Evolutionary conservation across 2,888 invertebrate species (phyloP).

Genomic region (Adineta ricciae): DNA sequence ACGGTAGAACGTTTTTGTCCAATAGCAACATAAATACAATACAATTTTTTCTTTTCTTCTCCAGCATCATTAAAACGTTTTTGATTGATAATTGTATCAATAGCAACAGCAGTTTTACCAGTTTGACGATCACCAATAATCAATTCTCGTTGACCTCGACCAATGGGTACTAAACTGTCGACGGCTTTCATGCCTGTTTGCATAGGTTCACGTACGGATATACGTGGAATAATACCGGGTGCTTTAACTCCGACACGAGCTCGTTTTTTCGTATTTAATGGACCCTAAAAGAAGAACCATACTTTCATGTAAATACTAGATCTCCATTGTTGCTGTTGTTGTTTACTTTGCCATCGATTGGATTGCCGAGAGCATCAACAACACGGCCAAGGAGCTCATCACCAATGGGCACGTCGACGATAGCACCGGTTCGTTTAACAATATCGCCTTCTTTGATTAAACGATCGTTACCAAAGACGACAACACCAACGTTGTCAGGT

Average conservation of each 20-base stretch:
- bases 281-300: conserved; percentile 48
- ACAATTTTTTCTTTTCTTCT: conserved; percentile 95
- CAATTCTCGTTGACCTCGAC: conserved; percentile 93
- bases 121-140: conserved; percentile 99
- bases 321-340: too few relatives aligned
- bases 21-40: conserved; percentile 97
- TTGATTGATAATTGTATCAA: conserved; percentile 98
- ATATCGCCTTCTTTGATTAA: conserved; percentile 96
- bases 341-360: conserved; percentile 54
- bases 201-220: conserved; percentile 97
- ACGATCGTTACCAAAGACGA: conserved; percentile 99
- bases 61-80: conserved; percentile 88
- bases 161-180: conserved; percentile 85
- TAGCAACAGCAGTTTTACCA: conserved; percentile 92
- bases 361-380: conserved; percentile 83
- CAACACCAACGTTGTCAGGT: conserved; percentile 98
- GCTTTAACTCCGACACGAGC: conserved; percentile 62
- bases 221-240: conserved; percentile 87
- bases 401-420: conserved; percentile 96
- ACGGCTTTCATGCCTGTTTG: conserved; percentile 99
- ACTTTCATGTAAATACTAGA: too few relatives aligned
- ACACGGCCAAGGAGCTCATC: conserved; percentile 86
- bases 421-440: conserved; percentile 97
- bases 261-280: conserved; percentile 57
- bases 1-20: conserved; percentile 98